Evolutionary conservation across 2,888 invertebrate species (phyloP).

Genomic region (Ophonus ardosiacus): DNA sequence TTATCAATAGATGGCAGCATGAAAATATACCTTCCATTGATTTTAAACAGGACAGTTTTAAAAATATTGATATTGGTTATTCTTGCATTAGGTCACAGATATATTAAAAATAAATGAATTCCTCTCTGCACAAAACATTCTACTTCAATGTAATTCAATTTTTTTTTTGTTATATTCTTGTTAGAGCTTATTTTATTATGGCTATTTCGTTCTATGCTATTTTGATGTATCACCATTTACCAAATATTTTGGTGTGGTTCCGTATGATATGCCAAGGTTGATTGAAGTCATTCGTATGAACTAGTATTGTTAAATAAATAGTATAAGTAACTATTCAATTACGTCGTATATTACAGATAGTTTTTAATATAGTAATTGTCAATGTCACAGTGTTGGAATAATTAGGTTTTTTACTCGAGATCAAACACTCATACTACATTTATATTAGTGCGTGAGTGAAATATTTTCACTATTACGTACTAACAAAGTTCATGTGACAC

Average conservation of each 20-base stretch:
- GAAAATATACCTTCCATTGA: too few relatives aligned
- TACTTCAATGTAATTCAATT: not conserved
- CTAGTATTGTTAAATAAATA: not conserved
- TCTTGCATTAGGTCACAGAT: too few relatives aligned
- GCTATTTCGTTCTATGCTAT: not conserved
- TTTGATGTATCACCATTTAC: not conserved
- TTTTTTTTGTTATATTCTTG: not conserved
- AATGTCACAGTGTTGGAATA: constrained; percentile 17
- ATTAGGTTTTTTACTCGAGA: not conserved
- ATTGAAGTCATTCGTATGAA: not conserved
- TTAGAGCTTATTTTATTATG: not conserved
- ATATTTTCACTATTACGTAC: not conserved
- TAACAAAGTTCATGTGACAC: not conserved
- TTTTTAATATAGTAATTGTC: not conserved
- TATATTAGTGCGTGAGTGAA: not conserved
- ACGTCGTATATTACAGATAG: not conserved
- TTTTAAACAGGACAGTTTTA: too few relatives aligned
- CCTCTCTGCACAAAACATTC: too few relatives aligned
- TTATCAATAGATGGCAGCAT: too few relatives aligned
- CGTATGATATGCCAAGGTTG: not conserved
- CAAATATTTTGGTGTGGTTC: not conserved
- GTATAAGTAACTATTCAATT: constrained; percentile 2
- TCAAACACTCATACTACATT: not conserved
- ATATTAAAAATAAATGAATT: too few relatives aligned
- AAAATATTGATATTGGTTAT: too few relatives aligned